Evolutionary conservation across 2,888 invertebrate genomes (phyloP), one percentile per base, ranked within the genome.

Genomic region (Drosophila prolongata): DNA sequence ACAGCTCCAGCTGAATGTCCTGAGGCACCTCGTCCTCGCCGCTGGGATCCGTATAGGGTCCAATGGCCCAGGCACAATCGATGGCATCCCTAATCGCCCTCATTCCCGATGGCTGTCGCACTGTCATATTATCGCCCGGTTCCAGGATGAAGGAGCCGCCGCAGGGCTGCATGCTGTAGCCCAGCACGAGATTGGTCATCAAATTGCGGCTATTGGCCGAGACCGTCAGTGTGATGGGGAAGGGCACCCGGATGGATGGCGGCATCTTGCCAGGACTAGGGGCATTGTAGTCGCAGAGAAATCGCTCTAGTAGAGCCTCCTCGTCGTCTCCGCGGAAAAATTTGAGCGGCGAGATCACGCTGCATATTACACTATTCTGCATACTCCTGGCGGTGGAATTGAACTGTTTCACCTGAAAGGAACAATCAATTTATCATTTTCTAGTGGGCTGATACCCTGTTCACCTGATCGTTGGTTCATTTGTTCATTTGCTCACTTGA

Each of bases 11-110:
- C 81, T 93, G 89, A 0, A 82, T 74, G 5, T 76, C 80, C 42
- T 80, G 78, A 1, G 76, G 57, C 24, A 69, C 40, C 0, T 70
- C 75, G 10, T 77, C 90, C 0, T 78, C 79, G 10, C 55, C 77
- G 0, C 59, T 73, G 0, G 60, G 68, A 34, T 80, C 78, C 0
- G 59, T 53, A 37, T 80, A 77, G 0, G 88, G 83, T 11, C 92
- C 90, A 0, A 96, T 90, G 16, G 93, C 88, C 97, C 97, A 98
- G 2, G 94, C 94, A 91, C 98, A 98, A 81, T 95, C 95, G 13
- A 95, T 85, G 0, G 93, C 91, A 6, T 82, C 84, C 37, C 43
- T 6, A 0, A 9, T 70, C 0, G 49, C 64, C 3, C 47, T 62
- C 2, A 55, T 3, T 1, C 35, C 55, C 89, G 88, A 53, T 74